Percentiles rank a stretch among this genome's conserved stretches.
Evolutionary conservation across 1,140 invertebrate species (phyloP).

Genomic region (Philaenus spumarius): DNA sequence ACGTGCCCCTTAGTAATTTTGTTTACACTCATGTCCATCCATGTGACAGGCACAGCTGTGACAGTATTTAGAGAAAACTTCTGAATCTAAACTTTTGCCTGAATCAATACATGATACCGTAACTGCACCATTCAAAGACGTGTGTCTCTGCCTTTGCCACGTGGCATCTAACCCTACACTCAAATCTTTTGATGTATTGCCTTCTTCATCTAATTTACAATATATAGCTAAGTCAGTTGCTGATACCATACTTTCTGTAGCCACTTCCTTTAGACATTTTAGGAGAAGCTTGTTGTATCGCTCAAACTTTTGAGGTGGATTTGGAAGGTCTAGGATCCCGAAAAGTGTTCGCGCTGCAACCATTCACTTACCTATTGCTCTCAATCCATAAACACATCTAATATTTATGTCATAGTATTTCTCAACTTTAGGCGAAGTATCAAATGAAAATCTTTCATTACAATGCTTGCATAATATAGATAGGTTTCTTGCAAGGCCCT

Average conservation of each 20-base stretch:
- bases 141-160: conserved; percentile 16
- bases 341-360: conserved; percentile 11
- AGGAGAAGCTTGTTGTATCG: conserved; percentile 4
- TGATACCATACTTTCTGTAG: conserved; percentile 9
- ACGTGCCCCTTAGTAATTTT: neutral
- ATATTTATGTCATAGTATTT: no score
- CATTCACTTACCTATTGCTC: conserved; percentile 8
- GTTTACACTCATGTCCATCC: neutral
- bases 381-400: no score
- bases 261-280: conserved; percentile 8
- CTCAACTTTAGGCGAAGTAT: no score
- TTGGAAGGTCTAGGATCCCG: conserved; percentile 10
- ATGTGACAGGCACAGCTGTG: conserved; percentile 8
- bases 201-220: conserved; percentile 6
- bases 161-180: conserved; percentile 11
- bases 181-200: neutral
- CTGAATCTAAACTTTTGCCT: conserved; percentile 14
- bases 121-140: conserved; percentile 15
- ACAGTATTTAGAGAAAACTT: conserved; percentile 19
- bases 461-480: no score
- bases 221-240: conserved; percentile 11
- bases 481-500: no score
- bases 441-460: no score
- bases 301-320: conserved; percentile 5
- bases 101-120: conserved; percentile 16